A percentile compares a stretch with the other conserved stretches of the same genome.
Evolutionary conservation across 2,888 invertebrate species (phyloP).

Genomic region (Adela reaumurella): DNA sequence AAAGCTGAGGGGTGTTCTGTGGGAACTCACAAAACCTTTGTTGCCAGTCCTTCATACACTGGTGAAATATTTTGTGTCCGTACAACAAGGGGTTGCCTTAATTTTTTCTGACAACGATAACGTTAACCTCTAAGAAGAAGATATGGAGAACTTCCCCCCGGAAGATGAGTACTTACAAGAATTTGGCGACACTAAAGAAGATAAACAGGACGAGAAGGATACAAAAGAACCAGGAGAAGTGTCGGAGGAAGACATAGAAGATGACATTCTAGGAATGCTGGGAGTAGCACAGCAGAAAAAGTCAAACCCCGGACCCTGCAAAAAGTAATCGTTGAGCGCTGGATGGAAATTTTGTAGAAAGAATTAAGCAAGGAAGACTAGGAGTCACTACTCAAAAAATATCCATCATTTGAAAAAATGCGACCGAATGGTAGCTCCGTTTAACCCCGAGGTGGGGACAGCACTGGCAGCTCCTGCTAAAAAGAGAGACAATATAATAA

Average conservation of each 20-base stretch:
- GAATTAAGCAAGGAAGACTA: slow-evolving; percentile 2
- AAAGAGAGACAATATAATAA: slow-evolving; percentile 1
- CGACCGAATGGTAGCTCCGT: background rate
- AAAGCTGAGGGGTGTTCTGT: too few relatives aligned
- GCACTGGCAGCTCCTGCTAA: slow-evolving; percentile 1
- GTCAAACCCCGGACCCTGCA: background rate
- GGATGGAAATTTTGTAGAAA: background rate
- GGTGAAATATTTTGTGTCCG: too few relatives aligned
- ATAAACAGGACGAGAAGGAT: too few relatives aligned
- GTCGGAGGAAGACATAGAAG: background rate
- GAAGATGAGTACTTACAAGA: too few relatives aligned
- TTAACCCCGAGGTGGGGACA: background rate
- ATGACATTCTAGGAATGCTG: background rate
- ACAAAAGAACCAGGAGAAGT: too few relatives aligned
- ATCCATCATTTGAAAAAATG: background rate
- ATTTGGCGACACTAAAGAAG: too few relatives aligned
- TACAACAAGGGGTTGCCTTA: too few relatives aligned
- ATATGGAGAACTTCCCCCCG: too few relatives aligned
- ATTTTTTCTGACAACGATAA: too few relatives aligned
- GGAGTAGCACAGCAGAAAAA: background rate
- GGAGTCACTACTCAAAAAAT: background rate
- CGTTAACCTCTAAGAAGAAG: too few relatives aligned
- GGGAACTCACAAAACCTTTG: too few relatives aligned
- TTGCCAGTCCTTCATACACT: too few relatives aligned
- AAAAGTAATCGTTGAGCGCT: slow-evolving; percentile 1